phyloP scores from a whole-genome alignment of 2,888 invertebrate genomes.

The Cephus sareptanus region DNA sequence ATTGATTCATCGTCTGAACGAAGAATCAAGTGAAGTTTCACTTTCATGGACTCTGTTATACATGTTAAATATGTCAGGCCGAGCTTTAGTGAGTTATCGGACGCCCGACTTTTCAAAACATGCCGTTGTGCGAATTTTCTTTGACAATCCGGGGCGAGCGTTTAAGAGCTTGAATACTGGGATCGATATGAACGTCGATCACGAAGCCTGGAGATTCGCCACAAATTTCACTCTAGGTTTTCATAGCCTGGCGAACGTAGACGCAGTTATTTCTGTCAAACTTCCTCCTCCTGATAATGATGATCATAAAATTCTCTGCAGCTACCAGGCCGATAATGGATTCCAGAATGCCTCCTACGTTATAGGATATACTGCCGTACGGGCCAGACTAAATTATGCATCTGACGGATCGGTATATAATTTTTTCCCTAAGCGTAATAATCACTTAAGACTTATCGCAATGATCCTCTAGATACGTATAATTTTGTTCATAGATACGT shows the following conservation, averaged over 20 bases:
- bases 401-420: constrained; percentile 71
- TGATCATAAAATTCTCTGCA: constrained; percentile 71
- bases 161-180: constrained; percentile 69
- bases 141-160: constrained; percentile 69
- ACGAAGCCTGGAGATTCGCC: constrained; percentile 70
- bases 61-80: constrained; percentile 62
- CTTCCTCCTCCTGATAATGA: constrained; percentile 76
- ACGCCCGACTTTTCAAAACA: constrained; percentile 60
- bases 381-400: constrained; percentile 70
- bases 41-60: constrained; percentile 69
- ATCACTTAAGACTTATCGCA: neutral
- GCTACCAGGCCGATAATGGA: constrained; percentile 64
- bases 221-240: constrained; percentile 71
- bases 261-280: constrained; percentile 69
- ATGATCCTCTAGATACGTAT: constrained; percentile 17
- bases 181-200: constrained; percentile 70
- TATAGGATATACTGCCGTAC: constrained; percentile 70
- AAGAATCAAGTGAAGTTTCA: constrained; percentile 65
- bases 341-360: constrained; percentile 66
- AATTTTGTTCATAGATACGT: constrained; percentile 41
- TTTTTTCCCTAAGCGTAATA: constrained; percentile 4
- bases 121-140: constrained; percentile 67
- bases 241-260: constrained; percentile 68
- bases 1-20: constrained; percentile 57
- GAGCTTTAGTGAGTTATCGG: constrained; percentile 63